phyloP scores from a whole-genome alignment of 2,888 invertebrate genomes.

The Apodemia zela region DNA sequence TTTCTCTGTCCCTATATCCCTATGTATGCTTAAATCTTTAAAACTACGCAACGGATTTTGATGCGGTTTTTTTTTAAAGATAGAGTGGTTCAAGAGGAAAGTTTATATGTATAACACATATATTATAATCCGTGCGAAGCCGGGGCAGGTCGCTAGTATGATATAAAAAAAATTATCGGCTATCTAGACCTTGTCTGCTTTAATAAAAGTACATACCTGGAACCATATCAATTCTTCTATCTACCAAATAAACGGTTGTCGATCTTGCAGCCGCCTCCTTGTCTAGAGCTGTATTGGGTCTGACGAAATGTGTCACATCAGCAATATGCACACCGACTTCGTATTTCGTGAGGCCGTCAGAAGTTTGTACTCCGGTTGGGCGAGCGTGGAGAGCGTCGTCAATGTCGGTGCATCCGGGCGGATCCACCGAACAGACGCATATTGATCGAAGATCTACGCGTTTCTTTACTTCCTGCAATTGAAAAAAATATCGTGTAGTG shows the following conservation, averaged over 20 bases:
- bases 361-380: slow-evolving; percentile 80
- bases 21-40: too few species aligned
- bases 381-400: slow-evolving; percentile 98
- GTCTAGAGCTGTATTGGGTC: slow-evolving; percentile 95
- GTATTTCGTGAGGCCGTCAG: slow-evolving; percentile 47
- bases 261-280: slow-evolving; percentile 95
- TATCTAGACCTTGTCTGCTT: too few species aligned
- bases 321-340: slow-evolving; percentile 98
- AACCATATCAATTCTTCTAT: slow-evolving; percentile 95
- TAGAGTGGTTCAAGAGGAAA: too few species aligned
- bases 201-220: slow-evolving; percentile 58
- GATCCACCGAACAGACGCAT: slow-evolving; percentile 97
- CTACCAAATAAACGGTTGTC: slow-evolving; percentile 98
- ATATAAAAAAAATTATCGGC: too few species aligned
- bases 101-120: too few species aligned
- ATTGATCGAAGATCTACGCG: slow-evolving; percentile 92
- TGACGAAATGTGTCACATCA: slow-evolving; percentile 98
- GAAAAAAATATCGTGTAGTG: too few species aligned
- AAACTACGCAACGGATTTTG: too few species aligned
- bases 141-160: too few species aligned
- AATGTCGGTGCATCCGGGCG: slow-evolving; percentile 99
- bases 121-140: too few species aligned
- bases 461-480: slow-evolving; percentile 84
- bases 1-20: too few species aligned
- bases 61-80: too few species aligned